A percentile compares a stretch with the other conserved stretches of the same genome.
phyloP scores from a whole-genome alignment of 2,113 vertebrate species.

The Dascyllus trimaculatus region DNA sequence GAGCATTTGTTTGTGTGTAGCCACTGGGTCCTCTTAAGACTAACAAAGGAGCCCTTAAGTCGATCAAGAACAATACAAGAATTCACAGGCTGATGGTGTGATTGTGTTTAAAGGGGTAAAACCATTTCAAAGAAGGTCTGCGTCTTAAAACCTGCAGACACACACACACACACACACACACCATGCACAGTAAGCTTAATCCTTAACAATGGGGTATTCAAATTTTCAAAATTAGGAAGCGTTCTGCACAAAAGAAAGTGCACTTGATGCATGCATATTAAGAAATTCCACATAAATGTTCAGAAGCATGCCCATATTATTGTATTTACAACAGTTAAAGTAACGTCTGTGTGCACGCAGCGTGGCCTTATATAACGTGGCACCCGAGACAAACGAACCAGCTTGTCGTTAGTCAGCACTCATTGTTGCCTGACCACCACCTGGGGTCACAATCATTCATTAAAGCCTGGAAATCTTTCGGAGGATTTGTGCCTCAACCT shows the following conservation, averaged over 20 bases:
- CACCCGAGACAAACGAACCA: not conserved
- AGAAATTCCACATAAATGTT: no score
- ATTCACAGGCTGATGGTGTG: constrained; percentile 30
- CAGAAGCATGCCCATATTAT: not conserved
- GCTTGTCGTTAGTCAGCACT: constrained; percentile 36
- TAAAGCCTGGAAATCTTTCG: constrained; percentile 46
- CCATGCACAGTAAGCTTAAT: constrained; percentile 32
- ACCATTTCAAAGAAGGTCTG: constrained; percentile 32
- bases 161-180: constrained; percentile 18
- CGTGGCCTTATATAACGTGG: not conserved
- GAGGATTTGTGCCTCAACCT: constrained; percentile 51
- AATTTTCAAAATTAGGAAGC: not conserved
- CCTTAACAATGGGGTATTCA: constrained; percentile 43
- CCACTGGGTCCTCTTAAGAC: not conserved
- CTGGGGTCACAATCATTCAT: constrained; percentile 18
- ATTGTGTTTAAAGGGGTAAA: constrained; percentile 43
- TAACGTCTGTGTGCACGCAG: not conserved
- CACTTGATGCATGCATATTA: no score
- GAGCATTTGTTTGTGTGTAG: not conserved
- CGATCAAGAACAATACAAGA: constrained; percentile 1
- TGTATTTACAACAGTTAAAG: not conserved
- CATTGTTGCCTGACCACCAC: constrained; percentile 35
- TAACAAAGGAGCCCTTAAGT: constrained; percentile 1
- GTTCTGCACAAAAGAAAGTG: no score
- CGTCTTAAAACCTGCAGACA: constrained; percentile 25